Conservation (phyloP, 2,113 vertebrate genomes). For the Strix uralensis region DNA sequence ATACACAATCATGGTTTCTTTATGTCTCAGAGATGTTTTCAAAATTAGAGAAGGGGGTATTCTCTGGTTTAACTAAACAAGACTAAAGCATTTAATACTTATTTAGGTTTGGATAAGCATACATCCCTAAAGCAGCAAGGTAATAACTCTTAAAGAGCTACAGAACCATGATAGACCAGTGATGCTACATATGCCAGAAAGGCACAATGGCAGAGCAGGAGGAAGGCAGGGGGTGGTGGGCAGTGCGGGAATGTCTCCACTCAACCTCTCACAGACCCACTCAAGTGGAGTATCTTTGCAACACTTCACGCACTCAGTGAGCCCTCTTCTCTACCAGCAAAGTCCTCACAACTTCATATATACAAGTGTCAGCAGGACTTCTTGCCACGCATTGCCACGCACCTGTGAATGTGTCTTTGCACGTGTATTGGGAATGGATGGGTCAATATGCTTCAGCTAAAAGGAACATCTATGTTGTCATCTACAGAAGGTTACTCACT, state of each 20-base stretch:
- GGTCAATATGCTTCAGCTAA: background rate
- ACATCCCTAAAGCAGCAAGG: background rate
- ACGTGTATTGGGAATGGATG: background rate
- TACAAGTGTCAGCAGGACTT: background rate
- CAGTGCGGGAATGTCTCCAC: background rate
- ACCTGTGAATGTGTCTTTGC: background rate
- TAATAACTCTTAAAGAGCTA: background rate
- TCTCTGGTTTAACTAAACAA: background rate
- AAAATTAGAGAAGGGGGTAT: background rate
- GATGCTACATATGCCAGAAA: background rate
- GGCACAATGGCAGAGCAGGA: background rate
- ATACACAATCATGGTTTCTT: background rate
- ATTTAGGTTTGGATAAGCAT: background rate
- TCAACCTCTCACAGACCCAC: background rate
- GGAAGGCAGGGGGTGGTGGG: background rate
- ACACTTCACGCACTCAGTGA: accelerated
- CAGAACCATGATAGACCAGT: background rate
- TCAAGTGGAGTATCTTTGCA: background rate
- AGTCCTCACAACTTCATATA: background rate
- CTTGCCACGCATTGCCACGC: too few relatives aligned
- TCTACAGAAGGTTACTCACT: background rate
- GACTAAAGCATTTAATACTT: background rate
- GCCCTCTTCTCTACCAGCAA: background rate
- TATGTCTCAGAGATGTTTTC: background rate
- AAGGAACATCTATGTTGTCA: accelerated